Evolutionary conservation across 2,113 vertebrate species (phyloP), one percentile per base, ranked within the genome.

Genomic region (Ptilorrhoa leucosticta): DNA sequence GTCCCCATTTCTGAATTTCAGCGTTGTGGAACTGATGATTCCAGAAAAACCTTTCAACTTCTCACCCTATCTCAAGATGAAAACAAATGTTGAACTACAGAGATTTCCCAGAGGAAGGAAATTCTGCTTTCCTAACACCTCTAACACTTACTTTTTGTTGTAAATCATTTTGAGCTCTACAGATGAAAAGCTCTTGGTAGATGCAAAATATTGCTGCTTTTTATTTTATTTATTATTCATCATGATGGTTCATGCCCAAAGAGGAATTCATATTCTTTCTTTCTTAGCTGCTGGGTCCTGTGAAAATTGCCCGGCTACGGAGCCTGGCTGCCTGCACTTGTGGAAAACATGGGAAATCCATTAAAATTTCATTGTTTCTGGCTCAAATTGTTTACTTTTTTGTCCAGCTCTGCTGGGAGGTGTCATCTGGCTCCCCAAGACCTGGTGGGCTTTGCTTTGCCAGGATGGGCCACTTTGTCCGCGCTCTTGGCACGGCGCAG

Each of bases 151-250:
- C 87, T 95, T 96, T 96, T 93, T 94, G 92, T 96, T 96, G 94
- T 96, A 96, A 95, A 96, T 95, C 58, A 94, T 94, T 94, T 92
- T 96, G 94, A 96, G 93, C 88, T 94, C 92, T 70, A 66, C 80
- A 86, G 95, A 96, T 96, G 90, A 96, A 96, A 97, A 96, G 93
- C 92, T 96, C 88, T 81, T 61, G 88, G 68, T 90, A 95, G 92
- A 96, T 95, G 94, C 93, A 97, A 96, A 97, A 86, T 96, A 95
- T 92, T 86, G 75, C 92, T 88, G 85, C 94, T 96, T 93, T 95
- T 96, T 95, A 88, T 94, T 96, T 97, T 97, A 97, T 96, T 97
- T 94, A 97, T 97, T 97, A 97, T 96, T 96, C 93, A 96, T 95
- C 93, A 71, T 66, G 75, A 81, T 93, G 61, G 87, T 95, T 95